These are phyloP conservation scores for Tetramorium bicarinatum DNA, from an alignment of 2,888 invertebrate genomes.

Conservation along the genomic window DNA sequence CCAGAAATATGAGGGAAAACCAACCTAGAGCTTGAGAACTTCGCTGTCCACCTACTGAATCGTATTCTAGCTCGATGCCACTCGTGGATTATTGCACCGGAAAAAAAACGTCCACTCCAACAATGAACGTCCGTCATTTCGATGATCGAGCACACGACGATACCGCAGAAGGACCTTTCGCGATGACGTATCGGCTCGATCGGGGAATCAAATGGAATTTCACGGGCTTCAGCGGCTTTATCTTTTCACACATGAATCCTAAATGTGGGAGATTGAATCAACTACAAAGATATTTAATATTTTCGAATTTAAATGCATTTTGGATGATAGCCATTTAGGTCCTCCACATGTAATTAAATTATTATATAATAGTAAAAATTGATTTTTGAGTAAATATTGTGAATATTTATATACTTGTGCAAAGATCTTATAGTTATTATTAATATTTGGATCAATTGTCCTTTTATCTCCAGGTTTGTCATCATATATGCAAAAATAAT, in stretches of 20 bases:
- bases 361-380: background rate
- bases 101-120: conserved; percentile 55
- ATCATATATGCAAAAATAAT: background rate
- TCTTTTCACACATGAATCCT: background rate
- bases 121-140: conserved; percentile 37
- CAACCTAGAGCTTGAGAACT: background rate
- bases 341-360: background rate
- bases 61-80: background rate
- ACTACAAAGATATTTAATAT: background rate
- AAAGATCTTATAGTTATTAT: background rate
- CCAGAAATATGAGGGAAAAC: background rate
- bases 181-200: conserved; percentile 11
- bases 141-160: conserved; percentile 15
- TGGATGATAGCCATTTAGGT: background rate
- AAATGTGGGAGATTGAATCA: background rate
- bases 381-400: background rate
- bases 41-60: background rate
- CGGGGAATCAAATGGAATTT: conserved; percentile 1
- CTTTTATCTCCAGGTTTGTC: background rate
- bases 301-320: background rate
- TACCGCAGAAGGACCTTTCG: conserved; percentile 23
- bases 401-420: background rate
- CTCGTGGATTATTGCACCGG: conserved; percentile 45
- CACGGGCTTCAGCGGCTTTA: background rate
- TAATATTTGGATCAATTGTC: background rate